Evolutionary conservation across 2,113 vertebrate species (phyloP).

Genomic region (Oreocharis arfaki): DNA sequence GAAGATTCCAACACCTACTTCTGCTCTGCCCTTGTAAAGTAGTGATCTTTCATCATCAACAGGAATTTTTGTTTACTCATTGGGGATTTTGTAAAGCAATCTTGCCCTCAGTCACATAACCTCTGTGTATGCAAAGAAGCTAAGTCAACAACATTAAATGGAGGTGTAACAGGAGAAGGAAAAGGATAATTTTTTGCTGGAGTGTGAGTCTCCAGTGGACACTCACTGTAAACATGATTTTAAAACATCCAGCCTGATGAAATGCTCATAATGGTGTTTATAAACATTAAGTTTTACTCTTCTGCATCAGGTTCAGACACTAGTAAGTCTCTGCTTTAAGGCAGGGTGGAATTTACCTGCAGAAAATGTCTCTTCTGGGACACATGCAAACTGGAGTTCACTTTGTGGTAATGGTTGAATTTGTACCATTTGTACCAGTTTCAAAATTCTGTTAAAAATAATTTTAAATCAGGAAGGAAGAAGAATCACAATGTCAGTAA

Average conservation of each 20-base stretch:
- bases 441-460: not conserved
- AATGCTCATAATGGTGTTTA: not conserved
- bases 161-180: not conserved
- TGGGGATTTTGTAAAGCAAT: not conserved
- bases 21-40: not conserved
- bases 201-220: not conserved
- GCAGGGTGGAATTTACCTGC: not conserved
- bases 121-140: not conserved
- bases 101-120: not conserved
- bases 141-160: not conserved
- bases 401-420: not conserved
- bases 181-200: not conserved
- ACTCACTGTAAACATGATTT: not conserved
- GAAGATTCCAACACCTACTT: not conserved
- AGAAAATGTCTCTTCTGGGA: not conserved
- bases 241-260: not conserved
- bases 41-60: not conserved
- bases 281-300: not conserved
- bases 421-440: not conserved
- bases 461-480: not conserved
- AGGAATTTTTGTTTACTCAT: not conserved
- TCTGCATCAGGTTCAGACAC: not conserved
- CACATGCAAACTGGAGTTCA: not conserved
- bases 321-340: not conserved
- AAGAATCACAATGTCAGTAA: not conserved